A percentile compares a stretch with the other conserved stretches of the same genome.
Conservation (phyloP, 1,140 invertebrate genomes). For the Physella acuta region DNA sequence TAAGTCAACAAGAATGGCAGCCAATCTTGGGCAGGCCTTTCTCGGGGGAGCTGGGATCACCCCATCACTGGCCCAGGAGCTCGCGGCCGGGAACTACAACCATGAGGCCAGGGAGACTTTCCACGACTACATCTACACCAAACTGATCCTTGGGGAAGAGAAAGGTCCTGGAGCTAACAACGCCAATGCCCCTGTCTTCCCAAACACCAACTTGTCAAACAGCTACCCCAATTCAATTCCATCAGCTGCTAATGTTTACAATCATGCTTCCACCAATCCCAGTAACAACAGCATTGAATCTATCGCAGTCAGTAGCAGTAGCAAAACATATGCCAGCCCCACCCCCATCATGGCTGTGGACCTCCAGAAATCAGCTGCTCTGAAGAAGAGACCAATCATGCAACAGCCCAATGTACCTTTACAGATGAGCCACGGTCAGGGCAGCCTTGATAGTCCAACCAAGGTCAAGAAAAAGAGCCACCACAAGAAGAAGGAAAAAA, state of each 20-base stretch:
- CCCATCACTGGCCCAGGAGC: constrained; percentile 15
- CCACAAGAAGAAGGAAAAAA: constrained; percentile 27
- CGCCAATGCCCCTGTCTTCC: constrained; percentile 13
- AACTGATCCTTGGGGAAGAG: constrained; percentile 20
- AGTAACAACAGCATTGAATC: too few relatives aligned
- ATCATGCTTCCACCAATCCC: neutral
- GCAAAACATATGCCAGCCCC: neutral
- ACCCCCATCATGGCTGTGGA: neutral
- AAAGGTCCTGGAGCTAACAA: neutral
- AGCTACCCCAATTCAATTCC: constrained; percentile 7
- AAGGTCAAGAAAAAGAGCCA: constrained; percentile 24
- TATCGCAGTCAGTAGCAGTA: neutral
- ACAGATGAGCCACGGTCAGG: neutral
- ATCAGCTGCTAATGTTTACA: neutral
- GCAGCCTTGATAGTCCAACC: neutral
- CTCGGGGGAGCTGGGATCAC: constrained; percentile 9
- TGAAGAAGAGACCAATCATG: constrained; percentile 3
- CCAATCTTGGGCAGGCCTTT: constrained; percentile 21
- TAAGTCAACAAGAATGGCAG: constrained; percentile 11
- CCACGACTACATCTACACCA: constrained; percentile 25
- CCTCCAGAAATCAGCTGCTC: neutral
- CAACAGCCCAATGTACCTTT: neutral
- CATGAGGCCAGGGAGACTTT: constrained; percentile 22
- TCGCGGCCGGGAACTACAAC: constrained; percentile 16
- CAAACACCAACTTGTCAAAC: constrained; percentile 20